phyloP scores from a whole-genome alignment of 1,140 invertebrate species.

The Drosophila teissieri region DNA sequence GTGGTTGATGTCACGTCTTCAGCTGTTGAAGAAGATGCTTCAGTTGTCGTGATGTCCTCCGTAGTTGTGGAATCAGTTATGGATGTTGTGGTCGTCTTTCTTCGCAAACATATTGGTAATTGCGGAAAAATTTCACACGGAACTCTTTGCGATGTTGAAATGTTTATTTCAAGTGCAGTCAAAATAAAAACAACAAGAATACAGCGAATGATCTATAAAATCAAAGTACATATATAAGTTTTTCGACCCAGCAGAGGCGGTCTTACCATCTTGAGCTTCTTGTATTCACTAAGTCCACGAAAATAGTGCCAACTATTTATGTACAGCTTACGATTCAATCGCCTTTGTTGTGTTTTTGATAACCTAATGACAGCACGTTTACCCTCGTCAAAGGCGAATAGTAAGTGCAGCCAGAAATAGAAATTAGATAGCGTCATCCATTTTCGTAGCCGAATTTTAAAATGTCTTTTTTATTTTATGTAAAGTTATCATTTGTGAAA shows the following conservation, averaged over 20 bases:
- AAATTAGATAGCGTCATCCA: not conserved
- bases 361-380: not conserved
- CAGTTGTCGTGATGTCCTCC: too few species aligned
- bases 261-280: conserved; percentile 19
- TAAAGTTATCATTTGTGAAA: too few species aligned
- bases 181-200: not conserved
- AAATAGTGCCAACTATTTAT: conserved; percentile 13
- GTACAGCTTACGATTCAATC: not conserved
- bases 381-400: not conserved
- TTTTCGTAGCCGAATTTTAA: not conserved
- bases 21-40: too few species aligned
- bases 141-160: not conserved
- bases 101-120: not conserved
- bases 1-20: too few species aligned
- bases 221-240: not conserved
- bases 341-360: conserved; percentile 11
- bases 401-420: not conserved
- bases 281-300: not conserved
- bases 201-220: not conserved
- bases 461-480: too few species aligned
- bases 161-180: not conserved
- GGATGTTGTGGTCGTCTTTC: not conserved
- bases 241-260: not conserved
- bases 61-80: too few species aligned
- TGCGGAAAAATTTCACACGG: not conserved